Evolutionary conservation across 1,140 invertebrate genomes (phyloP).

Genomic region (Samia ricini): DNA sequence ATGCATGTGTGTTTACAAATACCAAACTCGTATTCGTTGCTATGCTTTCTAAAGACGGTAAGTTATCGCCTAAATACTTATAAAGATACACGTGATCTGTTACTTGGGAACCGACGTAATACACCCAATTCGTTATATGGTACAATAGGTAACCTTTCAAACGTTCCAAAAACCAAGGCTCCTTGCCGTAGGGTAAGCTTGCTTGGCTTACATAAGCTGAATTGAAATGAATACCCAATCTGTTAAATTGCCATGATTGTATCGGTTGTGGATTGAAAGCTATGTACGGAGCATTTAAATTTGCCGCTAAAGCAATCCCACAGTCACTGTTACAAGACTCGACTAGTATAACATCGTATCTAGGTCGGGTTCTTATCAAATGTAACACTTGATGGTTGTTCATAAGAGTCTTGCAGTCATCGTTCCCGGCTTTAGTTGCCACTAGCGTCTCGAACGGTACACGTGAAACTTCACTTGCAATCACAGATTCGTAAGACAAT

Average conservation of each 20-base stretch:
- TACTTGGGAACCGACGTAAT: constrained; percentile 71
- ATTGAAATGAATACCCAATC: constrained; percentile 78
- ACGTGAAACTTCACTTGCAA: constrained; percentile 62
- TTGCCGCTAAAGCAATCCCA: constrained; percentile 77
- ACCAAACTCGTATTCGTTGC: constrained; percentile 78
- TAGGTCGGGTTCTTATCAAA: constrained; percentile 68
- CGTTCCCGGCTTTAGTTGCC: constrained; percentile 67
- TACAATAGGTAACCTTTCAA: constrained; percentile 76
- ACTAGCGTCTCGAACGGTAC: constrained; percentile 68
- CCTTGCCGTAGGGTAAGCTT: constrained; percentile 71
- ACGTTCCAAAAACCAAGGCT: constrained; percentile 78
- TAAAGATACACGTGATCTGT: constrained; percentile 75
- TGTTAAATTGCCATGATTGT: constrained; percentile 79
- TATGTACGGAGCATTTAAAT: constrained; percentile 78
- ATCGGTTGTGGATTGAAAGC: constrained; percentile 79
- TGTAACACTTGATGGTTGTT: constrained; percentile 72
- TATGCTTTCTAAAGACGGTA: constrained; percentile 78
- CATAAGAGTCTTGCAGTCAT: constrained; percentile 77
- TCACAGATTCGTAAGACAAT: constrained; percentile 66
- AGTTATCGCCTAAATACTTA: constrained; percentile 77
- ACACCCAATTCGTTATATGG: constrained; percentile 70
- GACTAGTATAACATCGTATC: constrained; percentile 80
- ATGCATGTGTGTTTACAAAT: constrained; percentile 80
- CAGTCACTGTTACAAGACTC: constrained; percentile 83
- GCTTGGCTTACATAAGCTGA: constrained; percentile 78